Evolutionary conservation across 1,140 invertebrate genomes (phyloP), one percentile per base, ranked within the genome.

Genomic region (Philopotamus ludificatus): DNA sequence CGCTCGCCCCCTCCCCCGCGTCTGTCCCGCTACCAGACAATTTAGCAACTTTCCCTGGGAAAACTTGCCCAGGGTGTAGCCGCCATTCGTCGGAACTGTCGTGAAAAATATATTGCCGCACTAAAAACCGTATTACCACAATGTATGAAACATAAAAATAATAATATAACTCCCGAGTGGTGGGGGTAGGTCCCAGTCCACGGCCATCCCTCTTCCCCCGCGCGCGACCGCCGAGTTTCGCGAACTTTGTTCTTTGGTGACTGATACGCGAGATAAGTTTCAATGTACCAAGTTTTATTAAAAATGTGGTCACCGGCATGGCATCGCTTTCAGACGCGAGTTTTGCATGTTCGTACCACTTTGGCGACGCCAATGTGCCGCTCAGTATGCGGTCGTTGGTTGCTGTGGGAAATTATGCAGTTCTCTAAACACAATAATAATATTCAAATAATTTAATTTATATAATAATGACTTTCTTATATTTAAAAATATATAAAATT

Each of bases 61-160:
- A 34, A 34, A 34, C 4, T 12, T 34, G 4, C 12, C 28, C 28
- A 12, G 4, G 12, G 1, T 26, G 22, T 10, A n/a, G 25, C 34
- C 51, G 23, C 22, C n/a, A n/a, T n/a, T n/a, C 51, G 51, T 58
- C 55, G 18, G 28, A 15, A 15, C 28, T n/a, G 44, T 62, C 60
- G 22, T 51, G 60, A 62, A 62, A 62, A 62, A 62, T 47, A 62
- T 62, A 62, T 51, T 18, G 49, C 53, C 23, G 63, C 63, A 57
- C 53, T 65, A 65, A 65, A 65, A 53, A 42, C 53, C 39, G 53
- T 58, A 65, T 58, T 65, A 65, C 53, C 53, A 25, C 53, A 65
- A 65, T 65, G 53, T 65, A 65, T 49, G 63, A 49, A 55, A 57
- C 42, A 57, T 65, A 65, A 65, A 65, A 65, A 65, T 58, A 65